Percentiles rank a stretch among this genome's conserved stretches.
Conservation (phyloP, 1,140 invertebrate genomes). For the Wasmannia auropunctata region DNA sequence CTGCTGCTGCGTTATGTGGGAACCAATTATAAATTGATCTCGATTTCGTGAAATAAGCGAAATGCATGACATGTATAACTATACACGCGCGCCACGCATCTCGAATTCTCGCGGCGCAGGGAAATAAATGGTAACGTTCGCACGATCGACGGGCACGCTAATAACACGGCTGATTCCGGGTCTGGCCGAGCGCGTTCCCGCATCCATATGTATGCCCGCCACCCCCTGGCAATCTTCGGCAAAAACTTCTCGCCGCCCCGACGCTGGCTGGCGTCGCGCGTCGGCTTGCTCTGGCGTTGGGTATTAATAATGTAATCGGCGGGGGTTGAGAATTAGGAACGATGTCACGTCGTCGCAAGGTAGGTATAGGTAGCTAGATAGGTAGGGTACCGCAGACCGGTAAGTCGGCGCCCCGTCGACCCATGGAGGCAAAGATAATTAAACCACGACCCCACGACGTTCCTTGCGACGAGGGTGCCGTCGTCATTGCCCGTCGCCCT, state of each 20-base stretch:
- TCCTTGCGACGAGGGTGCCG: conserved; percentile 48
- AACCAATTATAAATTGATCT: not conserved
- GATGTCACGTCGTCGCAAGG: conserved; percentile 72
- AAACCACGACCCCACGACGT: conserved; percentile 67
- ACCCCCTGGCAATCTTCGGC: conserved; percentile 31
- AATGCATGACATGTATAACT: not conserved
- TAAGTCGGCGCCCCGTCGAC: conserved; percentile 59
- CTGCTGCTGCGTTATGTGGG: too few relatives aligned
- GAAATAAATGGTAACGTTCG: not conserved
- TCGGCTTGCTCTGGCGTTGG: conserved; percentile 58
- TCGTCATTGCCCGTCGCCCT: conserved; percentile 22
- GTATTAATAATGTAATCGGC: conserved; percentile 77
- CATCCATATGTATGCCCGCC: conserved; percentile 55
- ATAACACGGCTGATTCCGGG: conserved; percentile 60
- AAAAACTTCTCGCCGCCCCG: conserved; percentile 62
- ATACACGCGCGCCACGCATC: not conserved
- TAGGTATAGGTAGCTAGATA: conserved; percentile 7
- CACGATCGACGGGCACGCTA: conserved; percentile 13
- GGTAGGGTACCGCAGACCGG: conserved; percentile 44
- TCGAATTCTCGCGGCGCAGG: not conserved
- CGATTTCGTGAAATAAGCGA: not conserved
- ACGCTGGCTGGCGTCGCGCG: conserved; percentile 2
- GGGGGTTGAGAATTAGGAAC: conserved; percentile 68
- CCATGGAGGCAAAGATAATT: conserved; percentile 73
- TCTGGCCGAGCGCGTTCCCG: not conserved